Evolutionary conservation across 2,797 vertebrate species (phyloP), one percentile per base, ranked within the genome.

Genomic region (Neostethus bicornis): DNA sequence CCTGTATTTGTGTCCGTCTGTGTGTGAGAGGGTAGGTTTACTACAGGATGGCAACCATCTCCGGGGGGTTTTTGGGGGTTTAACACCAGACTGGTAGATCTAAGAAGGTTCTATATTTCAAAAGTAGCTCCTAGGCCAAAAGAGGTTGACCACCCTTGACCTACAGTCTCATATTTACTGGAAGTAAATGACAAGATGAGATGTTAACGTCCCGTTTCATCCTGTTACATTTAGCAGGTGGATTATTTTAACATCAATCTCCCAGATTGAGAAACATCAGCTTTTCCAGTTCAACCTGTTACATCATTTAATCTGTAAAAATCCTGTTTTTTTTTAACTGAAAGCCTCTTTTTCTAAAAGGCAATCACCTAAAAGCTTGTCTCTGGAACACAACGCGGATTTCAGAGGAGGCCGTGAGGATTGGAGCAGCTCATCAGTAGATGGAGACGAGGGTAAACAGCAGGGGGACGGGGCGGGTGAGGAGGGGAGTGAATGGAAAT

Each of bases 241-340:
- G 48, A 21, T 28, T 9, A 17, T 45, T 44, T 46, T 23, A 29
- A 10, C 55, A 51, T 64, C 45, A 49, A 25, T 53, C 9, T 13
- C 5, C 9, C 7, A 3, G 37, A 32, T 49, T 68, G 51, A 25
- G n/a, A 6, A 66, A 77, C 21, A 37, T 52, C 17, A 54, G 44
- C 44, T 63, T 62, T 45, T 66, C 41, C 39, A 42, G 51, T 69
- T 63, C 61, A 60, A 68, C 47, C 38, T 2, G 46, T 72, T 80
- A 49, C 65, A 62, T 76, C 9, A 71, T 42, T 67, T 66, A 73
- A 76, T 80, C 67, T 41, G 42, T 38, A 61, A 35, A 56, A 61
- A 28, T 17, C 35, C 23, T 25, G 50, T 42, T 68, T 77, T 71
- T 75, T 79, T 79, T 69, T 51, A 54, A 32, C 21, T 66, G 29